Conservation (phyloP, 2,888 invertebrate species). For the Catocala sponsa region DNA sequence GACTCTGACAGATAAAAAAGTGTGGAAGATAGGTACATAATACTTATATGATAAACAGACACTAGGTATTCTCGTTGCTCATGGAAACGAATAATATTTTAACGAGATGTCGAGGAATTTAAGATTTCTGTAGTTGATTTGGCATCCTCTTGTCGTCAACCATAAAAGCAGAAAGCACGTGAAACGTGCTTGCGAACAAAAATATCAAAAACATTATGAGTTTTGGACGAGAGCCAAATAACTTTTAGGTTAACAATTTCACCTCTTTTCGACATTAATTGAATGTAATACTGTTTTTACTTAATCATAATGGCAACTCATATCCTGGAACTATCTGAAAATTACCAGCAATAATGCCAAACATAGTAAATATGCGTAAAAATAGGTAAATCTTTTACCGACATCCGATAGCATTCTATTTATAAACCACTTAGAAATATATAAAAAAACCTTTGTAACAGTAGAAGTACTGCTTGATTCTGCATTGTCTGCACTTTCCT, state of each 20-base stretch:
- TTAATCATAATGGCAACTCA: constrained; percentile 11
- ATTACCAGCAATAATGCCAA: constrained; percentile 6
- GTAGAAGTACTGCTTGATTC: constrained; percentile 58
- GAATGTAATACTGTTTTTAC: constrained; percentile 9
- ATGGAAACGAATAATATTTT: constrained; percentile 25
- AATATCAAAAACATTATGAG: constrained; percentile 82
- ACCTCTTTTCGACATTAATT: constrained; percentile 43
- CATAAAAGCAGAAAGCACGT: constrained; percentile 77
- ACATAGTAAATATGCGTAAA: constrained; percentile 29
- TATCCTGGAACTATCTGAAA: background rate
- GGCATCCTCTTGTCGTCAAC: constrained; percentile 64
- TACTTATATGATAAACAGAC: constrained; percentile 27
- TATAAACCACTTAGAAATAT: constrained; percentile 64
- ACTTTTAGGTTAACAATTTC: constrained; percentile 74
- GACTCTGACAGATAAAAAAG: constrained; percentile 23
- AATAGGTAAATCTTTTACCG: constrained; percentile 57
- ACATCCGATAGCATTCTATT: constrained; percentile 81
- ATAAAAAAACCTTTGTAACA: constrained; percentile 62
- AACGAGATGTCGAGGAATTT: constrained; percentile 24
- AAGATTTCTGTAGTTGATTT: constrained; percentile 37
- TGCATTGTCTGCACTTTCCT: constrained; percentile 65
- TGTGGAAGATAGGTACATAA: constrained; percentile 3
- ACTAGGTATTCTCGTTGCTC: constrained; percentile 8
- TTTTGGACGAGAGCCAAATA: constrained; percentile 74
- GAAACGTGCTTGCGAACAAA: constrained; percentile 79